phyloP scores from a whole-genome alignment of 2,888 invertebrate genomes.

The Lepidocyrtinus sp. region DNA sequence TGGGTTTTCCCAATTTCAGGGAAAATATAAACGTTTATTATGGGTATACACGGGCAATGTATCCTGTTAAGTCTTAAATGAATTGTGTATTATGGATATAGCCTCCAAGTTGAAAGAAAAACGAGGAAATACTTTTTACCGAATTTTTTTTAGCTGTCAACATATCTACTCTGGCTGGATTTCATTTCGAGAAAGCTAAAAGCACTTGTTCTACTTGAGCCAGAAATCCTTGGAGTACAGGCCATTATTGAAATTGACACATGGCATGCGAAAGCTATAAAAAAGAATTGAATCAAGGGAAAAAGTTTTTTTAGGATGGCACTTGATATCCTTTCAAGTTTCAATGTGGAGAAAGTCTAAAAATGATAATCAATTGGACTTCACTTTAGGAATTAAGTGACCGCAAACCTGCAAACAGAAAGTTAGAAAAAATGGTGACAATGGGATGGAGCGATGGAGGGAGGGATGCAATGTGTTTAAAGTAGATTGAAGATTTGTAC shows the following conservation, averaged over 20 bases:
- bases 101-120: neutral
- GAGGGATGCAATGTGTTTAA: no score
- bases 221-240: slow-evolving; percentile 8
- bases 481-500: no score
- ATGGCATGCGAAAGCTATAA: slow-evolving; percentile 53
- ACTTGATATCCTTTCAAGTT: neutral
- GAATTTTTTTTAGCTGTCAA: slow-evolving; percentile 54
- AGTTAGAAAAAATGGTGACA: no score
- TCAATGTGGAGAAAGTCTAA: neutral
- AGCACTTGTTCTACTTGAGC: slow-evolving; percentile 3
- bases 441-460: no score
- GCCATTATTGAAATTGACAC: slow-evolving; percentile 70
- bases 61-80: neutral
- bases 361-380: neutral
- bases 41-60: neutral
- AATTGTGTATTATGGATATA: neutral
- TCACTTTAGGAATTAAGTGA: no score
- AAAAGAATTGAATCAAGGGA: neutral
- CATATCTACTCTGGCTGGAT: slow-evolving; percentile 18
- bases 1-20: neutral
- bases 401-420: no score
- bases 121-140: slow-evolving; percentile 66
- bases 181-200: slow-evolving; percentile 31
- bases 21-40: neutral
- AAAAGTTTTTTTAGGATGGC: neutral